Evolutionary conservation across 2,113 vertebrate genomes (phyloP).

Genomic region (Plestiodon gilberti): DNA sequence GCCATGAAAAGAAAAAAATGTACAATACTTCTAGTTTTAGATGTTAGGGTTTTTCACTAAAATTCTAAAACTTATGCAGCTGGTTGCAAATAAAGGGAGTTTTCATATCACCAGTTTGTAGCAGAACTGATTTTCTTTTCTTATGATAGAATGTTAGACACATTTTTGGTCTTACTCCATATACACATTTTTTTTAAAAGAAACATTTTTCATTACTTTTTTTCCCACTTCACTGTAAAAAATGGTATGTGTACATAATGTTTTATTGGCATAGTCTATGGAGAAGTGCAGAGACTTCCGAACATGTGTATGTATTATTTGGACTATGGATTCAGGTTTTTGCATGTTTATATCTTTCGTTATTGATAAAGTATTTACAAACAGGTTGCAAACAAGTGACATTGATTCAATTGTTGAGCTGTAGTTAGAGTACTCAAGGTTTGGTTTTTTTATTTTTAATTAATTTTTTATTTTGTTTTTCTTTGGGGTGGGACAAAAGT

Average conservation of each 20-base stretch:
- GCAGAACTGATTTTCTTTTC: constrained; percentile 80
- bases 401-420: constrained; percentile 89
- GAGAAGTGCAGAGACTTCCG: constrained; percentile 92
- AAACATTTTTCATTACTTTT: constrained; percentile 84
- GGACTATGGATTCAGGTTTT: constrained; percentile 94
- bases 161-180: constrained; percentile 92
- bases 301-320: constrained; percentile 98
- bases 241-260: constrained; percentile 98
- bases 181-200: constrained; percentile 84
- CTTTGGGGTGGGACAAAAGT: constrained; percentile 80
- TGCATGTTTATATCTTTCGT: constrained; percentile 99
- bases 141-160: constrained; percentile 89
- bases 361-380: constrained; percentile 93
- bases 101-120: constrained; percentile 95
- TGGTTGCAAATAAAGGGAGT: constrained; percentile 97
- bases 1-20: constrained; percentile 84
- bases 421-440: constrained; percentile 87
- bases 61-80: constrained; percentile 89
- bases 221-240: constrained; percentile 95
- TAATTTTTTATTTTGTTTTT: constrained; percentile 74
- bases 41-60: constrained; percentile 88
- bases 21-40: constrained; percentile 91
- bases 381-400: constrained; percentile 91
- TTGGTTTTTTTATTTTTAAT: constrained; percentile 76
- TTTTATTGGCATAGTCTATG: constrained; percentile 95